Conservation (phyloP, 1,140 invertebrate species). For the Brachionus rubens region DNA sequence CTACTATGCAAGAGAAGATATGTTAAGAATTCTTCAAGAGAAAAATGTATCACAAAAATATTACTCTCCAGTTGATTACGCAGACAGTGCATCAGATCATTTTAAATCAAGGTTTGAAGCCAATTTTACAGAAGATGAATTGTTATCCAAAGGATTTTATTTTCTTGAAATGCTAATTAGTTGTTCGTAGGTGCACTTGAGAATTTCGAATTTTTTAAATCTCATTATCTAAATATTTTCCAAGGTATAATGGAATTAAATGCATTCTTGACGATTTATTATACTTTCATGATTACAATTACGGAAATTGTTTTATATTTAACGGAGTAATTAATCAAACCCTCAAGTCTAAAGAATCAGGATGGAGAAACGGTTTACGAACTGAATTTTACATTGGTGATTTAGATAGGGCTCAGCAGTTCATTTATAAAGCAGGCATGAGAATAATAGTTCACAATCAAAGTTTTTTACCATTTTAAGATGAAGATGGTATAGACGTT, state of each 20-base stretch:
- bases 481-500: slow-evolving; percentile 29
- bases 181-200: too few relatives aligned
- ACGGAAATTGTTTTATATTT: slow-evolving; percentile 47
- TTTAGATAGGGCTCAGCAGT: neutral
- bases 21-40: too few relatives aligned
- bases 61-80: too few relatives aligned
- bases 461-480: neutral
- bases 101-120: too few relatives aligned
- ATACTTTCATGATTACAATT: slow-evolving; percentile 14
- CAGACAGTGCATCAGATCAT: too few relatives aligned
- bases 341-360: neutral
- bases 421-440: neutral
- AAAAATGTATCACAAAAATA: too few relatives aligned
- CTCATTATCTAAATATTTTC: too few relatives aligned
- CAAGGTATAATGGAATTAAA: slow-evolving; percentile 40
- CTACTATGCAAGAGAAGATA: too few relatives aligned
- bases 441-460: slow-evolving; percentile 35
- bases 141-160: too few relatives aligned
- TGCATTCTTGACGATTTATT: slow-evolving; percentile 37
- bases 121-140: too few relatives aligned
- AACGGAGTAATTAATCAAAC: slow-evolving; percentile 41
- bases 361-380: neutral
- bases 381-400: slow-evolving; percentile 8
- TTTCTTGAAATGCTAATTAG: too few relatives aligned
- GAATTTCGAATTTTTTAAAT: too few relatives aligned